Percentiles rank a stretch among this genome's conserved stretches.
Evolutionary conservation across 2,888 invertebrate species (phyloP).

Genomic region (Galeopsomyia nigrocyanea): DNA sequence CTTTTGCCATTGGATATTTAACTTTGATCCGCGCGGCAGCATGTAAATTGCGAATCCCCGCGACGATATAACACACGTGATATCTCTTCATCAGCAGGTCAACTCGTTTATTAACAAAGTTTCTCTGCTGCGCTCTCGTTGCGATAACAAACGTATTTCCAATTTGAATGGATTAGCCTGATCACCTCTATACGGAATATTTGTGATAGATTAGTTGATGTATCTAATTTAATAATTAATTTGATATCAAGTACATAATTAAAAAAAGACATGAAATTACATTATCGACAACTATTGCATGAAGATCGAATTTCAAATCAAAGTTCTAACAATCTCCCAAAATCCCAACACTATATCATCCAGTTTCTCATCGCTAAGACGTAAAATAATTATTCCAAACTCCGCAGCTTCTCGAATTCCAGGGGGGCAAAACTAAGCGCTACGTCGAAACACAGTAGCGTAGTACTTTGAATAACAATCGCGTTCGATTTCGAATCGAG

Average conservation of each 20-base stretch:
- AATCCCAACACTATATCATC: too few relatives aligned
- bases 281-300: too few relatives aligned
- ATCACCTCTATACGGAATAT: background rate
- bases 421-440: background rate
- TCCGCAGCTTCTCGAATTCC: too few relatives aligned
- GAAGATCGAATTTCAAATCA: too few relatives aligned
- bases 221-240: too few relatives aligned
- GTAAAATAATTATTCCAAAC: too few relatives aligned
- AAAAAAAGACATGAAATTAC: too few relatives aligned
- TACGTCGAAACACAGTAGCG: conserved; percentile 27
- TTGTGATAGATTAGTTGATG: too few relatives aligned
- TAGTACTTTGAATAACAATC: conserved; percentile 38
- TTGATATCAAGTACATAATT: too few relatives aligned
- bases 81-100: conserved; percentile 37
- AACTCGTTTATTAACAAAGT: conserved; percentile 40
- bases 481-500: background rate
- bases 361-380: too few relatives aligned
- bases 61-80: conserved; percentile 6
- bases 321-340: too few relatives aligned
- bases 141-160: conserved; percentile 39
- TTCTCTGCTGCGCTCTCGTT: conserved; percentile 8
- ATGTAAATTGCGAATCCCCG: conserved; percentile 37
- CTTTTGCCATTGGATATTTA: too few relatives aligned
- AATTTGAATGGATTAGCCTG: conserved; percentile 39
- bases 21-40: background rate